Evolutionary conservation across 2,888 invertebrate species (phyloP), one percentile per base, ranked within the genome.

Genomic region (Lepidochrysops patricia): DNA sequence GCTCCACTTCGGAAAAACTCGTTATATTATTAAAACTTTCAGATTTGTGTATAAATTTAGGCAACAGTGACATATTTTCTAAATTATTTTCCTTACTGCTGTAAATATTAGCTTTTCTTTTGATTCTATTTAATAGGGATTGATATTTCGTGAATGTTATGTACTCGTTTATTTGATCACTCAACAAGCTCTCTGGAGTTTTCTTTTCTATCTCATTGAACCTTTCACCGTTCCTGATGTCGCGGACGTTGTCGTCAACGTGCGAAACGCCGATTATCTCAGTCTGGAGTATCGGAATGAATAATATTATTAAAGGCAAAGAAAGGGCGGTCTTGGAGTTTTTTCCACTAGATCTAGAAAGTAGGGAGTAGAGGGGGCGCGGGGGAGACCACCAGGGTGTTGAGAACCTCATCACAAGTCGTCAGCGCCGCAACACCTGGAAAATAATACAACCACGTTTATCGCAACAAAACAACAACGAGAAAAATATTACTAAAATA

Each of bases 341-440:
- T 61, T 74, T 80, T 64, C 79, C 80, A 79, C 72, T 72, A 66
- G 76, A 69, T 68, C 75, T 84, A 73, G 72, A 78, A 71, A 80
- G 79, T 83, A 84, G 68, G 79, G 76, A 80, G 72, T 50, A 9
- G 23, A 69, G 76, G 74, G 79, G 79, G 80, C 78, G 68, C 61
- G 70, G 77, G 79, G 77, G 68, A 66, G 72, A 60, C 70, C 68
- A 73, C 67, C 71, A 75, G 72, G 72, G 74, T 73, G 49, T 19
- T 50, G 72, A 73, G 71, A 76, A 80, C 85, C 80, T 84, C 88
- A 88, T 88, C 76, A 86, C 88, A 84, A 66, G 70, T 66, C 68
- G 69, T 70, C 63, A 68, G 60, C 61, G 67, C 65, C 65, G 68
- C 67, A 66, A 67, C 62, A 60, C 62, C 71, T 72, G 71, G 52